Base-by-base conservation (phyloP, 2,797 vertebrate species). In the Scolopax bukidnonensis region DNA sequence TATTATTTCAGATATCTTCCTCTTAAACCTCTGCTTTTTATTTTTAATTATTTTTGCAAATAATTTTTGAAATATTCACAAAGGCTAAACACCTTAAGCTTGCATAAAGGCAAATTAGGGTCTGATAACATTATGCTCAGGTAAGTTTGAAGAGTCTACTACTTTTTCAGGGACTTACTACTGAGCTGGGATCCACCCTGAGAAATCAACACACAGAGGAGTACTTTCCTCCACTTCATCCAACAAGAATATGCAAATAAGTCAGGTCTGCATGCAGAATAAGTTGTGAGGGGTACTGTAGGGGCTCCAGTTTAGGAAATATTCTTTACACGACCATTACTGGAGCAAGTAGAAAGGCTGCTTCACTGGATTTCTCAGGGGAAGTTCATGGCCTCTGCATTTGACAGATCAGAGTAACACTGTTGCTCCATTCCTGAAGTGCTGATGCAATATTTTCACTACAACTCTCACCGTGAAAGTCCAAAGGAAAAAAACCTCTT, bases 381-480 rank as follows among this genome's bases (percentile, higher is more conserved):
- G 54, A 95, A 93, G 85, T 86, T 93, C 51, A 84, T 3, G 83
- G 93, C 80, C 93, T 77, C 67, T 84, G 67, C 50, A 79, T 87
- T 53, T 95, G 77, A 94, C 84, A 70, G 87, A 93, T 94, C 85
- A 77, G 91, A 95, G 68, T 82, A 96, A 93, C 83, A 87, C 79
- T 76, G 74, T 85, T 87, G 85, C 80, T 88, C 88, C 87, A 89
- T 93, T 96, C 91, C 94, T 94, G 80, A 95, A 76, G 56, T 47
- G 70, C 69, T 95, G 84, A 95, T 79, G 86, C 94, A 91, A 82
- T 96, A 93, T 96, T 95, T 95, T 96, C 83, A 91, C 77, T 87
- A 84, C 79, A 91, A 67, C 24, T 87, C 89, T 93, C 12, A 3
- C 73, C 88, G 53, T 89, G 60, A 74, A 90, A 82, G 48, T 87